Percentiles rank a stretch among this genome's conserved stretches.
These are phyloP conservation scores for Tetropium fuscum DNA, from an alignment of 2,888 invertebrate genomes.

Conservation along the genomic window DNA sequence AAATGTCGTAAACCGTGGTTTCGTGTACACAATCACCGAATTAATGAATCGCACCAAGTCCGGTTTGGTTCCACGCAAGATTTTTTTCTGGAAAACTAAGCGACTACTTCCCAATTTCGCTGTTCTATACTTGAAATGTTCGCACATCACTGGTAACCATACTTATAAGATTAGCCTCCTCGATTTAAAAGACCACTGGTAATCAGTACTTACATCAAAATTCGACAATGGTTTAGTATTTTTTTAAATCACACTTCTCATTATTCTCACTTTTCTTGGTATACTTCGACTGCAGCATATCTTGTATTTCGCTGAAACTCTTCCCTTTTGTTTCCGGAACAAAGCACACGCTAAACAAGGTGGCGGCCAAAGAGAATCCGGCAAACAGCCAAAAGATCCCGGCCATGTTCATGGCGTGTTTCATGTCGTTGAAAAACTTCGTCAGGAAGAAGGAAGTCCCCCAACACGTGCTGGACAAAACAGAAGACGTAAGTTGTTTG, in stretches of 20 bases:
- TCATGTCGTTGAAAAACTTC: slow-evolving; percentile 74
- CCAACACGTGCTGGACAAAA: slow-evolving; percentile 83
- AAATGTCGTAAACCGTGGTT: too few species aligned
- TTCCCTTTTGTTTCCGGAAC: slow-evolving; percentile 93
- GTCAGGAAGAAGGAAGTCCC: slow-evolving; percentile 78
- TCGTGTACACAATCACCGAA: too few species aligned
- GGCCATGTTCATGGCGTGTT: slow-evolving; percentile 70
- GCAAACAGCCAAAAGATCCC: slow-evolving; percentile 80
- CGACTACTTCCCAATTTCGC: too few species aligned
- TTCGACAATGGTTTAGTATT: too few species aligned
- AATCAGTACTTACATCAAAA: too few species aligned
- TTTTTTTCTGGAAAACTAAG: too few species aligned
- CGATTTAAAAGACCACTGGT: too few species aligned
- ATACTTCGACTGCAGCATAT: slow-evolving; percentile 60
- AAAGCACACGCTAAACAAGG: slow-evolving; percentile 74
- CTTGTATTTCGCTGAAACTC: slow-evolving; percentile 86
- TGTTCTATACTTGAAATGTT: too few species aligned
- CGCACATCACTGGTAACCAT: too few species aligned
- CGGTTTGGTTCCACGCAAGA: too few species aligned
- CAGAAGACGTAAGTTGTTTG: slow-evolving; percentile 78
- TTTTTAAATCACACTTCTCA: background rate
- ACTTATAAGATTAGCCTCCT: too few species aligned
- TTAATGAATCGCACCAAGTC: too few species aligned
- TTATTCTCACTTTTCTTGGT: background rate
- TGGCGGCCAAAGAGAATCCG: slow-evolving; percentile 66